Evolutionary conservation across 2,113 vertebrate species (phyloP).

Genomic region (Paradoxurus hermaphroditus): DNA sequence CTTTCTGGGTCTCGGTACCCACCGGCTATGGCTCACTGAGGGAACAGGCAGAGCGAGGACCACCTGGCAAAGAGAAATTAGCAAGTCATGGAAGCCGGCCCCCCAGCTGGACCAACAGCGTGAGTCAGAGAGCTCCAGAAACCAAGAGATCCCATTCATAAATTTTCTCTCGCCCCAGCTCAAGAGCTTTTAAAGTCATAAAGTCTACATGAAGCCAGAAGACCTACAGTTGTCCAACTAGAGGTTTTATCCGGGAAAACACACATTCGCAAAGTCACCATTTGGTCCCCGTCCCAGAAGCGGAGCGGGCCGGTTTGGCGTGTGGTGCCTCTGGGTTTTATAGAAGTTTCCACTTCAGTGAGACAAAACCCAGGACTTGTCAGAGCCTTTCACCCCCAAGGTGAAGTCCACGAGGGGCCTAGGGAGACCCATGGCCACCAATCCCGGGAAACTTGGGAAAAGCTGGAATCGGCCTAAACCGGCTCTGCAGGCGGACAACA

Average conservation of each 20-base stretch:
- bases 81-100: not conserved
- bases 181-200: conserved; percentile 56
- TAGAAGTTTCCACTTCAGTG: not conserved
- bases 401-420: not conserved
- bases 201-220: conserved; percentile 31
- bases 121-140: conserved; percentile 42
- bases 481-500: not conserved
- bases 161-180: not conserved
- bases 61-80: not conserved
- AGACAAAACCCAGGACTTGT: not conserved
- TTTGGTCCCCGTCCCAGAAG: not conserved
- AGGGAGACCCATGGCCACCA: not conserved
- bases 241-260: conserved; percentile 58
- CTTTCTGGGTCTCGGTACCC: not conserved
- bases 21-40: not conserved
- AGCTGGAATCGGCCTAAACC: not conserved
- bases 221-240: conserved; percentile 59
- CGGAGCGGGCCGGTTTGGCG: not conserved
- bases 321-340: not conserved
- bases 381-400: not conserved
- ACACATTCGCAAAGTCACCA: conserved; percentile 42
- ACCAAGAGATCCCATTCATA: conserved; percentile 62
- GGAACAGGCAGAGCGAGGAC: not conserved
- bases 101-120: not conserved
- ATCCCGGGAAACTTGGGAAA: not conserved